Conservation (phyloP, 2,113 vertebrate species). For the Vimba vimba region DNA sequence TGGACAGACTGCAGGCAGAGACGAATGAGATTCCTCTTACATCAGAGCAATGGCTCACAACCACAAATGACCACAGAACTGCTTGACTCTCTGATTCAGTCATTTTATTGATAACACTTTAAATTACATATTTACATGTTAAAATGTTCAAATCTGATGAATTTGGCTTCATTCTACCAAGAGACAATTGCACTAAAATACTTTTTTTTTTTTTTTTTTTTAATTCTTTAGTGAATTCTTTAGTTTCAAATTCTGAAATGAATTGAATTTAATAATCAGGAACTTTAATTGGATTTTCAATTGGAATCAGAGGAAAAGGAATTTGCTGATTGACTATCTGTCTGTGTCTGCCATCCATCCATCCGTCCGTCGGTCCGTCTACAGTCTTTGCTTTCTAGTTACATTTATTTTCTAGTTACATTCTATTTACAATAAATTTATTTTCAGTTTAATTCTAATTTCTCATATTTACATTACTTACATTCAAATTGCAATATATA, state of each 20-base stretch:
- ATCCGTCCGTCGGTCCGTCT: not conserved
- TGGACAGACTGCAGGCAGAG: not conserved
- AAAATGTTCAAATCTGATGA: not conserved
- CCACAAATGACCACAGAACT: not conserved
- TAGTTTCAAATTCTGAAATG: not conserved
- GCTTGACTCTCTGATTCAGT: not conserved
- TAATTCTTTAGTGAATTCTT: not conserved
- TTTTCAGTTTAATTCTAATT: not conserved
- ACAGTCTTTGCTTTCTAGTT: no score
- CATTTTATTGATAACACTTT: not conserved
- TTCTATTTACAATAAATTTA: not conserved
- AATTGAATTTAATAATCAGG: not conserved
- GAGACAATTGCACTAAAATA: not conserved
- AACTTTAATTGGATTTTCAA: no score
- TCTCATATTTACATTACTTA: not conserved
- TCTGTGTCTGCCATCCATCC: not conserved
- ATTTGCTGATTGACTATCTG: no score
- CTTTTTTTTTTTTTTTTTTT: not conserved
- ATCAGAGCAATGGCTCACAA: not conserved
- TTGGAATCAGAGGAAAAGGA: no score
- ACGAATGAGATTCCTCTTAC: slow-evolving; percentile 1
- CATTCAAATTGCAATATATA: not conserved
- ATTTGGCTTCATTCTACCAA: not conserved
- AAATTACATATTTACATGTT: not conserved
- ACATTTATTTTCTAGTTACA: not conserved